These are phyloP conservation scores for Chrysotoxum bicinctum DNA, from an alignment of 2,888 invertebrate genomes.

Conservation along the genomic window DNA sequence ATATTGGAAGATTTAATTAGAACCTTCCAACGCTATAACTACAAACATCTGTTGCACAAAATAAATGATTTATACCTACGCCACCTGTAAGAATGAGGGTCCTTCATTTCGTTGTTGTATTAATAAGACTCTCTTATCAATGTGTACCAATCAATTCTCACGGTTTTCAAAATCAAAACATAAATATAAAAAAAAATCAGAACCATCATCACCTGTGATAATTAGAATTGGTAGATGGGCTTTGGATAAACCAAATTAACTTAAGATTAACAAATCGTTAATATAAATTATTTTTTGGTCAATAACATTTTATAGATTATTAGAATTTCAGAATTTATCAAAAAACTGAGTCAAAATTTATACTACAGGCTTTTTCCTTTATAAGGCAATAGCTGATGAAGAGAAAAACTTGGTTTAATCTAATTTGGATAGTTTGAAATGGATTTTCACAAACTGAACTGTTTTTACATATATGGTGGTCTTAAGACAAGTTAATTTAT, in stretches of 20 bases:
- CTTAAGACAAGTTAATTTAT: constrained; percentile 57
- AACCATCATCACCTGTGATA: constrained; percentile 9
- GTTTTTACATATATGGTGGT: constrained; percentile 20
- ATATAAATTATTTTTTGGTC: too few relatives aligned
- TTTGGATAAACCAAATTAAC: neutral
- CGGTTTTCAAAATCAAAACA: constrained; percentile 33
- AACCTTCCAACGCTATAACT: constrained; percentile 9
- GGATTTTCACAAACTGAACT: constrained; percentile 23
- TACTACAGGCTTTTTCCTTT: too few relatives aligned
- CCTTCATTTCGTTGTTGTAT: neutral
- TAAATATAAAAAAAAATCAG: neutral
- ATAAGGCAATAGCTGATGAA: too few relatives aligned
- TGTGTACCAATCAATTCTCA: constrained; percentile 60
- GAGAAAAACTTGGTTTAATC: neutral
- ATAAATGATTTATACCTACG: neutral
- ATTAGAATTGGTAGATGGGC: neutral
- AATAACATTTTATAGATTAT: too few relatives aligned
- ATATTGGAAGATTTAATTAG: constrained; percentile 25
- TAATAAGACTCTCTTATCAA: constrained; percentile 47
- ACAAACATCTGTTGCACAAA: constrained; percentile 39
- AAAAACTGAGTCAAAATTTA: too few relatives aligned
- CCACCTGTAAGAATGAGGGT: constrained; percentile 21
- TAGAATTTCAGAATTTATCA: too few relatives aligned
- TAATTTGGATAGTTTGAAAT: constrained; percentile 10
- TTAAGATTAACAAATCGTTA: too few relatives aligned